Conservation (phyloP, 2,888 invertebrate species). For the Eucera pruinosa region DNA sequence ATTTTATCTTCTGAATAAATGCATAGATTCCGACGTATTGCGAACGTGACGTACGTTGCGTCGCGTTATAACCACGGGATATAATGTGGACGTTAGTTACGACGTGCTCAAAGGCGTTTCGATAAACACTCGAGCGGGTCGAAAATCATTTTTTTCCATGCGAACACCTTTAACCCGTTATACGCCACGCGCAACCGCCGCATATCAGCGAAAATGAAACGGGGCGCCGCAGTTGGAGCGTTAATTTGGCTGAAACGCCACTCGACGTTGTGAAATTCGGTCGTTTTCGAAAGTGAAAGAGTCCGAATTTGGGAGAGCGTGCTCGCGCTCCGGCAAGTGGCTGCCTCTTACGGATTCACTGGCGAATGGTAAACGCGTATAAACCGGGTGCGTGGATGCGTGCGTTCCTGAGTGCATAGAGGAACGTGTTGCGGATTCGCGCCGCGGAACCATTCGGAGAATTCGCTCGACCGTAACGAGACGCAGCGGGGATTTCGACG, state of each 20-base stretch:
- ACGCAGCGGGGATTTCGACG: slow-evolving; percentile 72
- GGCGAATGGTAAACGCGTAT: slow-evolving; percentile 32
- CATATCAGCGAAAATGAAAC: too few relatives aligned
- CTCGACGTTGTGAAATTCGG: slow-evolving; percentile 5
- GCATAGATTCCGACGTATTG: too few relatives aligned
- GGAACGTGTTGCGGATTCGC: slow-evolving; percentile 71
- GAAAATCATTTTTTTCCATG: slow-evolving; percentile 28
- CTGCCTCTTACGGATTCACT: slow-evolving; percentile 51
- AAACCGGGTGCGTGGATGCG: slow-evolving; percentile 43
- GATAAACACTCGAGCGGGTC: slow-evolving; percentile 10
- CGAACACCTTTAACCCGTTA: slow-evolving; percentile 20
- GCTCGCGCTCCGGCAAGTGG: slow-evolving; percentile 55
- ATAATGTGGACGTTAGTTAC: neutral
- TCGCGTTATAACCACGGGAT: slow-evolving; percentile 13
- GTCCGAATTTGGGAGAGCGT: slow-evolving; percentile 18
- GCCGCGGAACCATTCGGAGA: slow-evolving; percentile 75
- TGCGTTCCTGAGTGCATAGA: slow-evolving; percentile 65
- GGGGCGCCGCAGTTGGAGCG: too few relatives aligned
- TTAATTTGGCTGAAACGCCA: slow-evolving; percentile 25
- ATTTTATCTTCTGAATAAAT: too few relatives aligned
- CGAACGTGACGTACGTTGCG: too few relatives aligned
- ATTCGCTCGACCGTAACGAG: slow-evolving; percentile 70
- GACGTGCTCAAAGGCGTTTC: neutral
- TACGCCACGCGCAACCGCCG: too few relatives aligned
- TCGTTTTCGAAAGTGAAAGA: slow-evolving; percentile 19